Evolutionary conservation across 92 coral and sea anemone species (phyloP).

Genomic region (Meandrina meandrites): DNA sequence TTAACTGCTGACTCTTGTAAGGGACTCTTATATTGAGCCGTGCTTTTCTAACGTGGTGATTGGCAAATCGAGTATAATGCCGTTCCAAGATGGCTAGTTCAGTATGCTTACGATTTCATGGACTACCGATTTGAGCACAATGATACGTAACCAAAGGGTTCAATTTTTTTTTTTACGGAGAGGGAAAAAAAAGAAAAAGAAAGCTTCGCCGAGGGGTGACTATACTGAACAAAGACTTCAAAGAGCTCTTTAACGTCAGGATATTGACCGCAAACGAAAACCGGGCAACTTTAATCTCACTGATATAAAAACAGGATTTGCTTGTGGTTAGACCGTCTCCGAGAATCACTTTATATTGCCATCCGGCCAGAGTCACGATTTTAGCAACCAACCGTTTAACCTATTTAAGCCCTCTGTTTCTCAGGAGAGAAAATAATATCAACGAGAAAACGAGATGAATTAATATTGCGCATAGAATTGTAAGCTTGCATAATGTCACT

Average conservation of each 20-base stretch:
- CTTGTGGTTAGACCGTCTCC: background rate
- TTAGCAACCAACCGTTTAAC: background rate
- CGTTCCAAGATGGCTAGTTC: no score
- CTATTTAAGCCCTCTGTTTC: background rate
- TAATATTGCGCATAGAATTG: background rate
- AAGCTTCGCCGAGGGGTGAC: background rate
- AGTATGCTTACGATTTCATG: no score
- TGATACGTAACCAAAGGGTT: no score
- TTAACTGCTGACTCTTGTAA: background rate
- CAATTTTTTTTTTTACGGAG: no score
- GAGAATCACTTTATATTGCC: background rate
- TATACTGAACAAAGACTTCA: background rate
- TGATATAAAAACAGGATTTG: background rate
- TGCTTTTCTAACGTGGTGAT: background rate
- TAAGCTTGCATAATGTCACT: background rate
- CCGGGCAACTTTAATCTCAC: background rate
- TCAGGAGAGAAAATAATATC: background rate
- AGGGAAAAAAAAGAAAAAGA: no score
- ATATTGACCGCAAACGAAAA: background rate
- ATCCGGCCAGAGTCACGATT: constrained; percentile 15
- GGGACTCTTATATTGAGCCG: background rate
- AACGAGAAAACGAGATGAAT: background rate
- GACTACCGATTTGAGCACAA: no score
- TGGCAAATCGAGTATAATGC: background rate
- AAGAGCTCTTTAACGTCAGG: background rate